These are phyloP conservation scores for Druon quercuslanigerum DNA, from an alignment of 1,140 invertebrate species.

Conservation along the genomic window DNA sequence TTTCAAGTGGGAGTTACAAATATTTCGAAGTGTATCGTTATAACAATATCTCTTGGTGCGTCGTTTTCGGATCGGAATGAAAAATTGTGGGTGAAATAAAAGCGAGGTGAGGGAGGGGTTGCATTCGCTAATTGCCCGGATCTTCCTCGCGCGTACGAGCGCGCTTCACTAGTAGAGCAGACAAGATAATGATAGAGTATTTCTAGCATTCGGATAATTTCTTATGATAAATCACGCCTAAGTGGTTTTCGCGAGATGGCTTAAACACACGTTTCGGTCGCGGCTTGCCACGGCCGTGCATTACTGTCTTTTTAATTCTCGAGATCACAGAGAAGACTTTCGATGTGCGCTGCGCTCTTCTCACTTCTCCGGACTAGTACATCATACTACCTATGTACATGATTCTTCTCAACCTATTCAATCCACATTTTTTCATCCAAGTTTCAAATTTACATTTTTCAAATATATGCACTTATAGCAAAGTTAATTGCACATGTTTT, in stretches of 20 bases:
- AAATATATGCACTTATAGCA: no score
- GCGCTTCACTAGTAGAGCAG: slow-evolving; percentile 52
- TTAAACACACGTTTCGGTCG: slow-evolving; percentile 70
- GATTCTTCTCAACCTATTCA: no score
- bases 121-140: slow-evolving; percentile 38
- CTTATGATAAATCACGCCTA: slow-evolving; percentile 73
- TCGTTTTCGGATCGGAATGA: slow-evolving; percentile 5
- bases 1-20: no score
- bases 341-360: not conserved
- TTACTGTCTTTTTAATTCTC: slow-evolving; percentile 41
- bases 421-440: no score
- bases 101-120: slow-evolving; percentile 8
- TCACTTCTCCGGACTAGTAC: no score
- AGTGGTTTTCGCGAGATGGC: slow-evolving; percentile 70
- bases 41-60: not conserved
- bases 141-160: slow-evolving; percentile 48
- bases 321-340: slow-evolving; percentile 1
- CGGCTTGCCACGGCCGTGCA: slow-evolving; percentile 49
- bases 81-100: slow-evolving; percentile 13
- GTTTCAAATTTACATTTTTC: no score
- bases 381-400: no score
- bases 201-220: slow-evolving; percentile 75
- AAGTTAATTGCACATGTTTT: no score
- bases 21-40: no score
- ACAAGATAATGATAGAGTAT: slow-evolving; percentile 73